Base-by-base conservation (phyloP, 1,140 invertebrate species). In the Drosophila sp. region DNA sequence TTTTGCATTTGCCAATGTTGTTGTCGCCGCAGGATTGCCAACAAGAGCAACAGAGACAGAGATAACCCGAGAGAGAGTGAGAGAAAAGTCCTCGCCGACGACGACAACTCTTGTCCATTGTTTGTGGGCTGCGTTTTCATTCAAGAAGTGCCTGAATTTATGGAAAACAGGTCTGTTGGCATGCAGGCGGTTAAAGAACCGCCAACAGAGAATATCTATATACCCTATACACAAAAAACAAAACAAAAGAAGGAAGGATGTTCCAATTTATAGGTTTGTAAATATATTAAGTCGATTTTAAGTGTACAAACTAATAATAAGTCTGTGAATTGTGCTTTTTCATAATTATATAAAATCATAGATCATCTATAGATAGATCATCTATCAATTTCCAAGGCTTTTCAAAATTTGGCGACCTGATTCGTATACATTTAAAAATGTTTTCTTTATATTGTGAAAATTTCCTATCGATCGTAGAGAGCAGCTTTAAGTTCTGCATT, bases 101-200 rank as follows among this genome's bases (percentile, higher is more conserved):
- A 29, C 43, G 16, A 18, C 21, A 9, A 38, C 36, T 50, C 29
- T 54, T 32, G 64, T 41, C 48, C 70, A 72, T 72, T 72, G 70
- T 72, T 72, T 72, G 70, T 66, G 63, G 70, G 63, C 43, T 57
- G 54, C 40, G 50, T 56, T 73, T 73, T 62, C 64, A 62, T 78
- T 84, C 80, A 81, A 54, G 62, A 78, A 79, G 58, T 53, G 78
- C 48, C 72, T 76, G 71, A 78, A 56, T 82, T 82, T 86, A 87
- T 87, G 78, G 82, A 86, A 87, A 86, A 86, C 82, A 86, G 82
- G 82, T 86, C 78, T 83, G 83, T 71, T 78, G 82, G 81, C 81
- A 78, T 87, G 81, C 82, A 87, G 78, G 66, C 70, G 66, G 81
- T 63, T 72, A 71, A 79, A 69, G 65, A 75, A 78, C 72, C 75